phyloP scores from a whole-genome alignment of 2,113 vertebrate species.

The Butorides virescens region DNA sequence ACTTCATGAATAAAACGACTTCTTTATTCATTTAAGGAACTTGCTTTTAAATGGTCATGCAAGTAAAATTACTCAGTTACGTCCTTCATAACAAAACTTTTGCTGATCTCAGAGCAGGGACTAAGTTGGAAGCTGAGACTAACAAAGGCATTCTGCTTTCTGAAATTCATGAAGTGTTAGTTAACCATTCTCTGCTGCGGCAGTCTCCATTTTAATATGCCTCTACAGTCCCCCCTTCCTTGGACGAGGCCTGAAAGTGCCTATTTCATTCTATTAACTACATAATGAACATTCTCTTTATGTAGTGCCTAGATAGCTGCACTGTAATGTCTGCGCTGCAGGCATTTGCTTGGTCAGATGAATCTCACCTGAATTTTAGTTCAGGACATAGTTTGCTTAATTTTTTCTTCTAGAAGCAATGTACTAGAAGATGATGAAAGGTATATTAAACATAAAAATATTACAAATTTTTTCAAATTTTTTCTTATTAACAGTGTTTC shows the following conservation, averaged over 20 bases:
- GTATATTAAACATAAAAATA: background rate
- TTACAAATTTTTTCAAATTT: background rate
- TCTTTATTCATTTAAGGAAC: background rate
- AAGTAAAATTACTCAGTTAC: background rate
- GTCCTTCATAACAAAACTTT: background rate
- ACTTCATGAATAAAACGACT: background rate
- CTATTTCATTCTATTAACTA: background rate
- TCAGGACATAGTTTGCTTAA: background rate
- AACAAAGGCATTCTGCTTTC: background rate
- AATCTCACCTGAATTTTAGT: background rate
- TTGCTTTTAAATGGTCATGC: background rate
- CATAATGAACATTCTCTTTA: no score
- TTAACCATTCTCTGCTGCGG: background rate
- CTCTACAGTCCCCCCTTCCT: background rate
- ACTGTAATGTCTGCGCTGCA: background rate
- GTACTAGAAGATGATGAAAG: background rate
- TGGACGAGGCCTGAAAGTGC: background rate
- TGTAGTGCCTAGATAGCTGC: background rate
- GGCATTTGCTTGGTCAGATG: background rate
- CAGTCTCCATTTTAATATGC: background rate
- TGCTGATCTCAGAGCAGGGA: background rate
- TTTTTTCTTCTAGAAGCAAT: background rate
- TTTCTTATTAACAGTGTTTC: background rate
- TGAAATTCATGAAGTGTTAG: background rate
- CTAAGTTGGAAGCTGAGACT: background rate